Evolutionary conservation across 2,797 vertebrate species (phyloP), one percentile per base, ranked within the genome.

Genomic region (Notolabrus celidotus): DNA sequence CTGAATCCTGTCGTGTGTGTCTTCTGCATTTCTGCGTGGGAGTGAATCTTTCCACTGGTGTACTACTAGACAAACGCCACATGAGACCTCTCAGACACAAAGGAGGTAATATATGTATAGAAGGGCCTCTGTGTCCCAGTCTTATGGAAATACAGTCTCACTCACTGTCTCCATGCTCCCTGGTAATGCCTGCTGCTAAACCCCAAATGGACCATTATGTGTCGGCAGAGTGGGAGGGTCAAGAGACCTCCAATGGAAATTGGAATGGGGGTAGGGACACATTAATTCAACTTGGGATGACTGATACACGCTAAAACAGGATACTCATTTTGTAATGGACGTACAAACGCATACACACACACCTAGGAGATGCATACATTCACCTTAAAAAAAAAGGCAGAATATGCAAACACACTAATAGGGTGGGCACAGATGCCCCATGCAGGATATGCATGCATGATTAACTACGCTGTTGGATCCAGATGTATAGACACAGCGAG

Each of bases 131-230:
- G 68, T 88, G 90, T 91, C 91, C 87, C 89, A 88, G 77, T 90
- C 89, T 86, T 93, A 93, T 93, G 92, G 92, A 92, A 92, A 93
- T 92, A 82, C 49, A 80, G 88, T 87, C 87, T 80, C 63, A 82
- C 86, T 75, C 83, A 74, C 78, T 82, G 86, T 88, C 83, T 81
- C 86, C 60, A 5, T 77, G 71, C 80, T 81, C 61, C 62, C 82
- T 74, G 79, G 82, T 88, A 88, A 89, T 86, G 82, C 86, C 83
- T 88, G 82, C 88, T 88, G 84, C 86, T 85, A 86, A 90, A 85
- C 87, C 89, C 88, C 92, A 89, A 93, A 91, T 89, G 85, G 83
- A 93, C 88, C 82, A 91, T 93, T 92, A 92, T 90, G 79, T 82
- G 80, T 90, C 85, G 88, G 80, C 79, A 86, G 87, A 86, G 86